Percentiles rank a stretch among this genome's conserved stretches.
These are phyloP conservation scores for Drosophila mimetica DNA, from an alignment of 2,888 invertebrate genomes.

Conservation along the genomic window DNA sequence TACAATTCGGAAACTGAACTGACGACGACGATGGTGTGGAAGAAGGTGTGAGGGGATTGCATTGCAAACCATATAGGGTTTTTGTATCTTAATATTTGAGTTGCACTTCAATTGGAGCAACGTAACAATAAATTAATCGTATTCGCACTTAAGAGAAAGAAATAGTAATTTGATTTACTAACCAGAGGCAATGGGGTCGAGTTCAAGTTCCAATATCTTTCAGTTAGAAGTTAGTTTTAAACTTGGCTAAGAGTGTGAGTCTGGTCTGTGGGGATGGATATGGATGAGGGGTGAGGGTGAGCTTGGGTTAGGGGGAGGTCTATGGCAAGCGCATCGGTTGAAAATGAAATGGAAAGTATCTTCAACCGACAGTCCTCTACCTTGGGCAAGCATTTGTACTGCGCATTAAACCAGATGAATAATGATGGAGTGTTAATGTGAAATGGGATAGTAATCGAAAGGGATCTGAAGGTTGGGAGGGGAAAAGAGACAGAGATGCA, in stretches of 20 bases:
- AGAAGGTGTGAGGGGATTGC: constrained; percentile 41
- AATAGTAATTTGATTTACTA: constrained; percentile 60
- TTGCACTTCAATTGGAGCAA: constrained; percentile 38
- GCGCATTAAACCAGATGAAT: constrained; percentile 37
- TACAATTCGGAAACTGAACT: constrained; percentile 82
- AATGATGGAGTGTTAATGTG: constrained; percentile 28
- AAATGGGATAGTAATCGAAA: not conserved
- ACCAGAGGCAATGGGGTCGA: constrained; percentile 63
- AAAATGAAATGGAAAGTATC: constrained; percentile 3
- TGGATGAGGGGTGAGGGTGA: constrained; percentile 7
- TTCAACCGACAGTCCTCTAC: constrained; percentile 28
- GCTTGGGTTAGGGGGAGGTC: constrained; percentile 2
- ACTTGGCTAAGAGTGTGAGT: constrained; percentile 55
- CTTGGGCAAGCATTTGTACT: constrained; percentile 24
- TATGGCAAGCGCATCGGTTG: constrained; percentile 21
- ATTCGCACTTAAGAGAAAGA: constrained; percentile 39
- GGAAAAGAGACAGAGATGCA: constrained; percentile 25
- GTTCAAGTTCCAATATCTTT: constrained; percentile 67
- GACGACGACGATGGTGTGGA: constrained; percentile 64
- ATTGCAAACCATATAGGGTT: constrained; percentile 22
- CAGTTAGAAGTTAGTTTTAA: constrained; percentile 47
- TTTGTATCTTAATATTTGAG: constrained; percentile 25
- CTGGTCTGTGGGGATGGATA: not conserved
- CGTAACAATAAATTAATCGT: constrained; percentile 54
- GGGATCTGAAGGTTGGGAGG: constrained; percentile 4